phyloP scores from a whole-genome alignment of 2,888 invertebrate species.

The Microctonus hyperodae region DNA sequence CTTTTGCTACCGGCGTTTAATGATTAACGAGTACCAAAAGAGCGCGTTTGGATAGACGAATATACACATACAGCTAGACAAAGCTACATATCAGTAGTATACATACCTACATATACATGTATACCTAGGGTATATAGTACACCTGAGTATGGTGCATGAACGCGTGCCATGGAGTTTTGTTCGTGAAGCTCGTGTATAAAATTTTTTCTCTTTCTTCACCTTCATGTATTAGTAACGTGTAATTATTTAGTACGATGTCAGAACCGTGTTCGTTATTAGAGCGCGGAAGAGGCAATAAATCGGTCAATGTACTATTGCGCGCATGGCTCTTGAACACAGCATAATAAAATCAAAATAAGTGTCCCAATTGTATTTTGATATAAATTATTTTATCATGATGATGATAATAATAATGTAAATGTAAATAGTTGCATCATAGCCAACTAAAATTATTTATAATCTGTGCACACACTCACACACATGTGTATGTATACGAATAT shows the following conservation, averaged over 20 bases:
- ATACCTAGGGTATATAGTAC: not conserved
- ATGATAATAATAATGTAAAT: not conserved
- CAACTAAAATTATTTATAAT: not conserved
- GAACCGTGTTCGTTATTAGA: conserved; percentile 25
- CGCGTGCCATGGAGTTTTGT: conserved; percentile 3
- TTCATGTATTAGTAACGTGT: not conserved
- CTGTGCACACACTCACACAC: not conserved
- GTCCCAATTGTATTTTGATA: not conserved
- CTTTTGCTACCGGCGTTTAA: conserved; percentile 9
- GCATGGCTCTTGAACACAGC: not conserved
- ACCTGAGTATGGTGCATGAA: not conserved
- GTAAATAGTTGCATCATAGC: not conserved
- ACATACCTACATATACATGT: too few relatives aligned
- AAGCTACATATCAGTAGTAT: too few relatives aligned
- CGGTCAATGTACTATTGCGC: conserved; percentile 21
- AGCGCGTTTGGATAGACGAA: not conserved
- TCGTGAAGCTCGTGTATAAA: not conserved
- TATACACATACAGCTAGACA: conserved; percentile 1
- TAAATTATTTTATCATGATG: not conserved
- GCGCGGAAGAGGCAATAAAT: conserved; percentile 21
- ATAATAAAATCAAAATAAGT: not conserved
- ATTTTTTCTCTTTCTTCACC: not conserved
- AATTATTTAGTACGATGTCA: conserved; percentile 17
- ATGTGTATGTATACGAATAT: too few relatives aligned
- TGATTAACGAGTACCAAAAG: conserved; percentile 26